Evolutionary conservation across 2,888 invertebrate species (phyloP), one percentile per base, ranked within the genome.

Genomic region (Neocrepidodera transversa): DNA sequence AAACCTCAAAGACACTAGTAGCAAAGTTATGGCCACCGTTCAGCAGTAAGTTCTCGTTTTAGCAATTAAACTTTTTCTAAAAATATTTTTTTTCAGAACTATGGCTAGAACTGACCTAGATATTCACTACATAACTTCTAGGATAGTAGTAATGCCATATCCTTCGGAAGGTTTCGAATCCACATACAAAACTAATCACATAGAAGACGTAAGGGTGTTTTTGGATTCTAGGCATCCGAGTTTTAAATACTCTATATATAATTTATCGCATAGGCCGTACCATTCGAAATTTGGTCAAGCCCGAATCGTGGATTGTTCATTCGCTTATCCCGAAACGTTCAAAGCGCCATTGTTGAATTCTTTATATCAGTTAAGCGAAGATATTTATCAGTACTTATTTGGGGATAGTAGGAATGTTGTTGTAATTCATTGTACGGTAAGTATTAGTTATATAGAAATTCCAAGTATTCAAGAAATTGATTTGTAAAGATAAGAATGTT

Each of bases 1-100:
- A 74, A 97, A 96, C 76, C 82, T 98, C 20, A 96, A 95, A 78
- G 97, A 97, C 74, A 97, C 96, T 0, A 95, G 97, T 14, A 91
- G 90, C 30, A 97, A 96, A 83, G 95, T 98, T 36, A 96, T 97
- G 90, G 95, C 97, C 78, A 93, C 95, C 30, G 93, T 97, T 66
- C 95, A 95, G 78, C 93, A 94, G 86, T 90, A 76, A 85, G 87
- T 23, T 43, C n/a, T n/a, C n/a, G n/a, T n/a, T n/a, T n/a, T n/a
- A n/a, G n/a, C n/a, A n/a, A n/a, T n/a, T n/a, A n/a, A n/a, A n/a
- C n/a, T n/a, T n/a, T n/a, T n/a, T n/a, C n/a, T n/a, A 17, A 45
- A 30, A 14, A 38, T 32, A 23, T 23, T 32, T 32, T 11, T 62
- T 82, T 82, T 26, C 79, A 89, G 88, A 75, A 89, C 90, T 42